Evolutionary conservation across 1,140 invertebrate genomes (phyloP).

Genomic region (Delia radicum): DNA sequence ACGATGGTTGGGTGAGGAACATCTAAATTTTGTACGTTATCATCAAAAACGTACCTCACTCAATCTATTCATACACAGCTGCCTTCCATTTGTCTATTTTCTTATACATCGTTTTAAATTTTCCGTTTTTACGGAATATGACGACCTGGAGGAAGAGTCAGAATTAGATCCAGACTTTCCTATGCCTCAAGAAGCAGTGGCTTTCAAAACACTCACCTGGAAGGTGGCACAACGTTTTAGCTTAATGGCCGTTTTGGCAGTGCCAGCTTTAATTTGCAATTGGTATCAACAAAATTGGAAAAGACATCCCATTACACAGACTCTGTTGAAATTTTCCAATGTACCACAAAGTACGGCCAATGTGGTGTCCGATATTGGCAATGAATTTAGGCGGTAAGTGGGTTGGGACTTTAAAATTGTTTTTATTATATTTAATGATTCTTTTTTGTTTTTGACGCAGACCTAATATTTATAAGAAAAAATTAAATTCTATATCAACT

Average conservation of each 20-base stretch:
- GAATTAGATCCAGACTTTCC: conserved; percentile 53
- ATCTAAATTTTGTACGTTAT: conserved; percentile 69
- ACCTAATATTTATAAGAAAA: conserved; percentile 59
- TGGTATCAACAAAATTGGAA: conserved; percentile 72
- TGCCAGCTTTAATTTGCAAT: conserved; percentile 57
- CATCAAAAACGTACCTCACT: conserved; percentile 69
- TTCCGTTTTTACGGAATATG: conserved; percentile 54
- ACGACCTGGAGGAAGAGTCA: conserved; percentile 43
- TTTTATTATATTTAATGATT: conserved; percentile 8
- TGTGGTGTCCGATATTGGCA: conserved; percentile 73
- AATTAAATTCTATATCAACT: conserved; percentile 67
- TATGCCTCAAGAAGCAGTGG: conserved; percentile 52
- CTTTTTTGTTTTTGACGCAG: conserved; percentile 27
- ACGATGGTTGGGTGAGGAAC: conserved; percentile 67
- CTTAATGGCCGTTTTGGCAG: conserved; percentile 47
- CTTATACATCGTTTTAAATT: conserved; percentile 59
- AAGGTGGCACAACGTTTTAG: conserved; percentile 55
- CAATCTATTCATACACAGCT: conserved; percentile 68
- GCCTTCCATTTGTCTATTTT: conserved; percentile 70
- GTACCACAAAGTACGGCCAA: conserved; percentile 64
- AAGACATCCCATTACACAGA: conserved; percentile 73
- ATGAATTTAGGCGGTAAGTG: conserved; percentile 64
- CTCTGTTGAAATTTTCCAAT: conserved; percentile 66
- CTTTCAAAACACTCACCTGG: conserved; percentile 54
- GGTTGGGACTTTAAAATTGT: conserved; percentile 34